Evolutionary conservation across 53 echinoderm and acorn worm species (phyloP).

Genomic region (Stichopus horrens): DNA sequence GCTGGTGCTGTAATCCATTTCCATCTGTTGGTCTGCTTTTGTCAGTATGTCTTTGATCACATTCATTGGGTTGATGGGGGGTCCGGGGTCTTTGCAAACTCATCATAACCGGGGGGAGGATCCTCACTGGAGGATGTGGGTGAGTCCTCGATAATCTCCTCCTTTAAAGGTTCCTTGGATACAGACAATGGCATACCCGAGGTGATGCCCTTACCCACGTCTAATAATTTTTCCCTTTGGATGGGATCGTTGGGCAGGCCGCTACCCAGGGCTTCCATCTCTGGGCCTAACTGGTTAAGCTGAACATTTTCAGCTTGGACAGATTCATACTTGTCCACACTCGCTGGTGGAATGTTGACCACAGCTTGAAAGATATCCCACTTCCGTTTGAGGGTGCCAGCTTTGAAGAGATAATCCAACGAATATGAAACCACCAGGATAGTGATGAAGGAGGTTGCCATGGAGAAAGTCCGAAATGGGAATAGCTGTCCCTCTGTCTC

Average conservation of each 20-base stretch:
- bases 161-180: constrained; percentile 87
- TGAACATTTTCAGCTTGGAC: constrained; percentile 84
- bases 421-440: constrained; percentile 69
- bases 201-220: constrained; percentile 69
- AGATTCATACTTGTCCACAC: constrained; percentile 69
- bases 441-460: constrained; percentile 65
- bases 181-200: constrained; percentile 70
- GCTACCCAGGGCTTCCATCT: constrained; percentile 42
- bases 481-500: constrained; percentile 68
- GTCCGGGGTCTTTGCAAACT: background rate
- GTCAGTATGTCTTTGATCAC: too few species aligned
- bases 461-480: constrained; percentile 79
- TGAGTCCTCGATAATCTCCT: constrained; percentile 48
- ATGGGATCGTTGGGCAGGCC: constrained; percentile 57
- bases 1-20: too few species aligned
- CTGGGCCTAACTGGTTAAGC: constrained; percentile 59
- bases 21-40: too few species aligned
- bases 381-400: constrained; percentile 45
- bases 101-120: constrained; percentile 14
- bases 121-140: constrained; percentile 46
- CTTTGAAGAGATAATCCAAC: constrained; percentile 58
- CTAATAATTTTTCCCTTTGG: constrained; percentile 71
- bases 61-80: too few species aligned
- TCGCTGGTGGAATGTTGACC: constrained; percentile 51
- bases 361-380: constrained; percentile 73